Percentiles rank a stretch among this genome's conserved stretches.
These are phyloP conservation scores for Brachystomella parvula DNA, from an alignment of 1,140 invertebrate genomes.

Conservation along the genomic window DNA sequence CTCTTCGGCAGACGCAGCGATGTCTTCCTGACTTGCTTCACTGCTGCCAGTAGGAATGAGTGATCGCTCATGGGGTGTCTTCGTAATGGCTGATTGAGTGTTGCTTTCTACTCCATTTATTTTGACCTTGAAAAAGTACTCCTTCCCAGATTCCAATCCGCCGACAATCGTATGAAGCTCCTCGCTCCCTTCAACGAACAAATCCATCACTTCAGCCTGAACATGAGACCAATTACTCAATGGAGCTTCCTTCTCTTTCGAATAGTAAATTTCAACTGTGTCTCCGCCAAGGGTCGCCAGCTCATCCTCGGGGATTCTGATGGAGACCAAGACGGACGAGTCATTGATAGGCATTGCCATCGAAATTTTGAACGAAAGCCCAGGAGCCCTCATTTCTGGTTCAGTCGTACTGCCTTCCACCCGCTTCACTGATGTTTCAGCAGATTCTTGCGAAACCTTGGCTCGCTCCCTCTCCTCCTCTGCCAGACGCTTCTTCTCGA, in stretches of 20 bases:
- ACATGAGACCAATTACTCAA: constrained; percentile 17
- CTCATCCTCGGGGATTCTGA: constrained; percentile 27
- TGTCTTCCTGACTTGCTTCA: constrained; percentile 24
- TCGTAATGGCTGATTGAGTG: constrained; percentile 24
- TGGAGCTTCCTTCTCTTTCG: constrained; percentile 16
- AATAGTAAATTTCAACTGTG: constrained; percentile 26
- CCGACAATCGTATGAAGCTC: constrained; percentile 26
- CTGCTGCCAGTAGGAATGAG: constrained; percentile 3
- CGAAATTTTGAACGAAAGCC: constrained; percentile 17
- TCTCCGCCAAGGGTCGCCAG: constrained; percentile 20
- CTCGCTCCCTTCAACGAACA: constrained; percentile 28
- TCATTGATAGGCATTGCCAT: constrained; percentile 29
- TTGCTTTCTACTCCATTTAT: constrained; percentile 30
- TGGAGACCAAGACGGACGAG: constrained; percentile 26
- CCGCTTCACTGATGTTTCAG: background rate
- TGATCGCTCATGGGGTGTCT: background rate
- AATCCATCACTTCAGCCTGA: constrained; percentile 25
- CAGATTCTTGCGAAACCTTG: background rate
- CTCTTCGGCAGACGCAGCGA: constrained; percentile 19
- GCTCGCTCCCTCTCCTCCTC: background rate
- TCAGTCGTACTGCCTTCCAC: background rate
- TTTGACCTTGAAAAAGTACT: constrained; percentile 34
- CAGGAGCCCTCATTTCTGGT: background rate
- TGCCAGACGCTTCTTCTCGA: background rate
- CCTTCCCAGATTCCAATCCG: constrained; percentile 17